Conservation (phyloP, 2,797 vertebrate species). For the Podarcis lilfordi region DNA sequence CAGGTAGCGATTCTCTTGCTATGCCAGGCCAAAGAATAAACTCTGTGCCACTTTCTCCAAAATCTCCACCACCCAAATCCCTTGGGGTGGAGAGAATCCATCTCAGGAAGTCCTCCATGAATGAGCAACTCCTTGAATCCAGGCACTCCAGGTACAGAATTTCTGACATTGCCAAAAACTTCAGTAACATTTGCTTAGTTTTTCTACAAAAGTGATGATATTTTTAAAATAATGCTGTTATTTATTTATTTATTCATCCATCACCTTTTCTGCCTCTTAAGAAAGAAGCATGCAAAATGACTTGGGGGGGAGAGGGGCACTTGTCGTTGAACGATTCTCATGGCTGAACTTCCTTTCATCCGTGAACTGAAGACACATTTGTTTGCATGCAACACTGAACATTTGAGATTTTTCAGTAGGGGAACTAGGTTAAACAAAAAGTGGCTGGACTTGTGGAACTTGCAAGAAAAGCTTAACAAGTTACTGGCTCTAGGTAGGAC, state of each 20-base stretch:
- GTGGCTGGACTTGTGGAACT: neutral
- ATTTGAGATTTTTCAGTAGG: neutral
- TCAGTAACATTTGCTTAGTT: neutral
- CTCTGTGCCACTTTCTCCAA: slow-evolving; percentile 90
- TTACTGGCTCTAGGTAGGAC: neutral
- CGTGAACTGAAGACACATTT: neutral
- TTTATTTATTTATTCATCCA: neutral
- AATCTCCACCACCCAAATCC: slow-evolving; percentile 86
- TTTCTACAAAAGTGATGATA: neutral
- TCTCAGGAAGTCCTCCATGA: slow-evolving; percentile 80
- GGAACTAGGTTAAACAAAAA: neutral
- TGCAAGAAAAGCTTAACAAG: neutral
- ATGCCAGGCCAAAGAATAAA: slow-evolving; percentile 82
- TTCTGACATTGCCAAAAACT: fast-evolving
- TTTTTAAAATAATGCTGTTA: neutral
- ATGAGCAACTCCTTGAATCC: slow-evolving; percentile 76
- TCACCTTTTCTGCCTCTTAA: neutral
- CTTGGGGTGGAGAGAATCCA: slow-evolving; percentile 80
- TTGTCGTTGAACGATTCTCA: neutral
- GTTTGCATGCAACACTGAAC: neutral
- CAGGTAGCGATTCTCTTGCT: slow-evolving; percentile 73
- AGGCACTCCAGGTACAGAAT: slow-evolving; percentile 76
- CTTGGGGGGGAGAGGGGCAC: neutral
- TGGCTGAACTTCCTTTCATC: slow-evolving; percentile 1
- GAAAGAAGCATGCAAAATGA: neutral